Conservation (phyloP, 2,888 invertebrate genomes). For the Nomada lathburiana region DNA sequence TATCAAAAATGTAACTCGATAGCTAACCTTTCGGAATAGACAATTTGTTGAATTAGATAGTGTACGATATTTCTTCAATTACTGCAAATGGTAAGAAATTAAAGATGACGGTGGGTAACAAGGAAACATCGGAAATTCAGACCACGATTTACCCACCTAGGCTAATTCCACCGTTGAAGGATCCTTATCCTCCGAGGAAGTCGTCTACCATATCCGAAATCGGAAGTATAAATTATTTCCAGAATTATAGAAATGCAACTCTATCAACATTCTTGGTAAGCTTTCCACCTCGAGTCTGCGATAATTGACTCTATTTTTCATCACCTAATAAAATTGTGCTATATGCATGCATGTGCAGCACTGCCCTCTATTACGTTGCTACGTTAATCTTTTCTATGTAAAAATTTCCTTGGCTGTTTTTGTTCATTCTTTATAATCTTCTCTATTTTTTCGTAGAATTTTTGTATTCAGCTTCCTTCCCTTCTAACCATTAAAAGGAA, state of each 20-base stretch:
- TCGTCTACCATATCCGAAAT: constrained; percentile 75
- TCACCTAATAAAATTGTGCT: neutral
- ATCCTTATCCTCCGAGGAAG: constrained; percentile 81
- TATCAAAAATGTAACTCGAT: neutral
- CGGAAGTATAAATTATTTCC: constrained; percentile 81
- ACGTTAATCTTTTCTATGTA: too few relatives aligned
- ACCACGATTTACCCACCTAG: constrained; percentile 25
- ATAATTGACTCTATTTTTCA: neutral
- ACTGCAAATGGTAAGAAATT: neutral
- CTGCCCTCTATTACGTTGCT: too few relatives aligned
- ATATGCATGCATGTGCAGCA: neutral
- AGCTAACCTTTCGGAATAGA: constrained; percentile 11
- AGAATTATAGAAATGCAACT: constrained; percentile 83
- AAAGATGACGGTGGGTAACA: constrained; percentile 1
- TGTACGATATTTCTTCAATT: neutral
- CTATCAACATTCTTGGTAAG: constrained; percentile 83
- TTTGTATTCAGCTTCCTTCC: too few relatives aligned
- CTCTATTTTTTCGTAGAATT: too few relatives aligned
- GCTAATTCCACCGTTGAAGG: constrained; percentile 80
- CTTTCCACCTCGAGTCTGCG: neutral
- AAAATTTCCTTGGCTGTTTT: too few relatives aligned
- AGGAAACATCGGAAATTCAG: neutral
- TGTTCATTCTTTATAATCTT: too few relatives aligned
- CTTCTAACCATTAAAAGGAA: too few relatives aligned
- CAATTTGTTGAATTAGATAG: neutral